Evolutionary conservation across 2,888 invertebrate genomes (phyloP).

Genomic region (Platycnemis pennipes): DNA sequence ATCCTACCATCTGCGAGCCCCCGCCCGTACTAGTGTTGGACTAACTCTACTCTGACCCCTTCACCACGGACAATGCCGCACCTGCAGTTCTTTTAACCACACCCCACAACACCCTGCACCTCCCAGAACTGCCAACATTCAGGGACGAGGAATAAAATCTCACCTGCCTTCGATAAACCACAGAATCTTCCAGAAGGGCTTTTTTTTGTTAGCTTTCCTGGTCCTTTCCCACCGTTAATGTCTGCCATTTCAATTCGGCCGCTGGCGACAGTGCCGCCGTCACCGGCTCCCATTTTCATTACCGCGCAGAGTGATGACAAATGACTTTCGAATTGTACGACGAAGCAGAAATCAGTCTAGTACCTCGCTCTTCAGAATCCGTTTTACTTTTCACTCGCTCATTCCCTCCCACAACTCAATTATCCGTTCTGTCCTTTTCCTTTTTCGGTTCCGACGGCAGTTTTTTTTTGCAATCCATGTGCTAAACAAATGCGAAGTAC

Average conservation of each 20-base stretch:
- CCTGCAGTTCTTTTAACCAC: neutral
- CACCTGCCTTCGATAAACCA: neutral
- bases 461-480: no score
- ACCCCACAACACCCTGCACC: neutral
- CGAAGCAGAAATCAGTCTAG: neutral
- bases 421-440: neutral
- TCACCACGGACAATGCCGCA: neutral
- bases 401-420: neutral
- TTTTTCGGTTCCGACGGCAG: neutral
- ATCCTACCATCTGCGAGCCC: neutral
- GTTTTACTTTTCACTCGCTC: neutral
- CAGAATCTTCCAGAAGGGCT: conserved; percentile 2
- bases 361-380: neutral
- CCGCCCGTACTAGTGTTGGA: neutral
- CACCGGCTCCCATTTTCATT: conserved; percentile 58
- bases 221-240: neutral
- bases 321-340: conserved; percentile 28
- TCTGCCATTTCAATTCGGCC: conserved; percentile 48
- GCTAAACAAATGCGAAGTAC: no score
- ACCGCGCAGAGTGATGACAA: conserved; percentile 47
- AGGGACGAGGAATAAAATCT: neutral
- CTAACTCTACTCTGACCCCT: neutral
- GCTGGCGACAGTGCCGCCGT: neutral
- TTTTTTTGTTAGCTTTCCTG: neutral
- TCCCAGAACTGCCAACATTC: neutral